phyloP scores from a whole-genome alignment of 2,797 vertebrate species.

The Acropternis orthonyx region DNA sequence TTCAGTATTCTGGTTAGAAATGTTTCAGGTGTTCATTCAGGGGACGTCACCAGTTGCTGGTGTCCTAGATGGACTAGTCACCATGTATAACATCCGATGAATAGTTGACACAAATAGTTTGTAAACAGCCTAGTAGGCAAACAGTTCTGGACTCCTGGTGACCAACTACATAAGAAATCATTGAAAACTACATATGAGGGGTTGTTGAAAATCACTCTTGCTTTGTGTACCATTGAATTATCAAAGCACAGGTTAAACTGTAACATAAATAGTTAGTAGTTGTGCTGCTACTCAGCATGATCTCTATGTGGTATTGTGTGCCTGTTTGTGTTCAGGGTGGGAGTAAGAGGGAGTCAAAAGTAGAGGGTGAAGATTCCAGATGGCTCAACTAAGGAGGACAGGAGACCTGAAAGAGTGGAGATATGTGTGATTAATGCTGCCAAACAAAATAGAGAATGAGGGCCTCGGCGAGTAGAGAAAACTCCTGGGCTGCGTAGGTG shows the following conservation, averaged over 20 bases:
- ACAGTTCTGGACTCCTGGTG: not conserved
- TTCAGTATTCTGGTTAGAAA: not conserved
- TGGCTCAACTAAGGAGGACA: not conserved
- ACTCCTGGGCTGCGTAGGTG: not conserved
- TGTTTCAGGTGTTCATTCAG: not conserved
- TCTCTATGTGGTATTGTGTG: not conserved
- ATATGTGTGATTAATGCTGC: not conserved
- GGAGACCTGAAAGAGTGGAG: not conserved
- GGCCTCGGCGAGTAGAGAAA: not conserved
- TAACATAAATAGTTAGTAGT: rapidly evolving
- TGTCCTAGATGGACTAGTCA: not conserved
- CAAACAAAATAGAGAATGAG: not conserved
- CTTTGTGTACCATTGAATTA: not conserved
- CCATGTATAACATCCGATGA: not conserved
- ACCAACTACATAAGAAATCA: not conserved
- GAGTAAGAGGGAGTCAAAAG: not conserved
- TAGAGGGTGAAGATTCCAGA: not conserved
- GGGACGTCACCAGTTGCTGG: not conserved
- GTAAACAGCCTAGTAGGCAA: not conserved
- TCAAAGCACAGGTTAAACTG: not conserved
- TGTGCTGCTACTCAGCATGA: rapidly evolving
- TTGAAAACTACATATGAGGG: not conserved
- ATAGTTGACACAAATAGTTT: not conserved
- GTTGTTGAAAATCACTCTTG: not conserved
- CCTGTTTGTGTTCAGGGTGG: not conserved